Conservation (phyloP, 2,113 vertebrate genomes). For the Nanorana parkeri region DNA sequence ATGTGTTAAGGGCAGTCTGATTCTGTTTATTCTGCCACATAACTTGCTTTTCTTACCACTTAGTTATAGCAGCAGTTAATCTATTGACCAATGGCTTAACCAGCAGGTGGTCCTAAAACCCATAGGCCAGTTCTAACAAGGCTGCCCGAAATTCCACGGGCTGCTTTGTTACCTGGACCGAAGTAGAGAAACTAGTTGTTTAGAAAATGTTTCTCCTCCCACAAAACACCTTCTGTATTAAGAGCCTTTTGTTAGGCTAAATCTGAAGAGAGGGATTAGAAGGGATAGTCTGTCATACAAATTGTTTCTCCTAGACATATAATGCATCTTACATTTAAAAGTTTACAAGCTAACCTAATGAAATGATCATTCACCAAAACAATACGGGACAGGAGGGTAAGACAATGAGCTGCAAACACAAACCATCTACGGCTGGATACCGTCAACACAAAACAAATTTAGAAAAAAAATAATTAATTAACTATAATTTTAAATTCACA, state of each 20-base stretch:
- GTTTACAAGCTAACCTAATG: constrained; percentile 77
- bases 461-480: background rate
- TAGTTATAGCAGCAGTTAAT: constrained; percentile 79
- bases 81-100: constrained; percentile 82
- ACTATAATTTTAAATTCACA: background rate
- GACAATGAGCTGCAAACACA: constrained; percentile 3
- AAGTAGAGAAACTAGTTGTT: constrained; percentile 76
- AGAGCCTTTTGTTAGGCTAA: constrained; percentile 76
- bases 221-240: constrained; percentile 80
- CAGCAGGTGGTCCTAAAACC: constrained; percentile 80
- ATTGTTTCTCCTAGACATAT: constrained; percentile 76
- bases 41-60: constrained; percentile 81
- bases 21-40: constrained; percentile 83
- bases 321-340: constrained; percentile 70
- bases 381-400: constrained; percentile 54
- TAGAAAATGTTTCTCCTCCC: constrained; percentile 83
- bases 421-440: background rate
- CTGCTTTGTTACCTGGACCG: constrained; percentile 82
- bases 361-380: constrained; percentile 75
- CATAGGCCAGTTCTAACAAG: constrained; percentile 70
- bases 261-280: constrained; percentile 81
- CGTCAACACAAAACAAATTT: background rate
- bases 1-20: constrained; percentile 78
- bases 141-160: constrained; percentile 74
- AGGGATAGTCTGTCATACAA: constrained; percentile 76